Evolutionary conservation across 2,797 vertebrate genomes (phyloP).

Genomic region (Liparis tanakae): DNA sequence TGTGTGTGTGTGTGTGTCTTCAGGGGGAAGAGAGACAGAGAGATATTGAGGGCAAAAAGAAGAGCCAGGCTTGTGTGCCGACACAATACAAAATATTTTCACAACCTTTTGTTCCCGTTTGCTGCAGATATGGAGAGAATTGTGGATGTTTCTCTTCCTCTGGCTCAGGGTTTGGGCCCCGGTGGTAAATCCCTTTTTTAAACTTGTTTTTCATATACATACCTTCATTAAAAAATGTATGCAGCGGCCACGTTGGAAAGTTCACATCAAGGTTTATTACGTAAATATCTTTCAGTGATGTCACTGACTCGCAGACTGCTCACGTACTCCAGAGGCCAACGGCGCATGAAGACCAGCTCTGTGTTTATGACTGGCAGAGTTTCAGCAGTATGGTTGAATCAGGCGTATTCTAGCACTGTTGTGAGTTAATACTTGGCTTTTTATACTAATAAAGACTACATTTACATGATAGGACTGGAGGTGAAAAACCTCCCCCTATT

Average conservation of each 20-base stretch:
- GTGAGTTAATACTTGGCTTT: not conserved
- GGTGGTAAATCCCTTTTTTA: not conserved
- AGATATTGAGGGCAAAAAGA: conserved; percentile 2
- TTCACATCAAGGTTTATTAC: conserved; percentile 18
- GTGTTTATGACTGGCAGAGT: too few species aligned
- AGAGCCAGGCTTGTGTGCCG: not conserved
- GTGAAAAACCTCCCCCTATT: not conserved
- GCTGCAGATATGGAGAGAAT: conserved; percentile 9
- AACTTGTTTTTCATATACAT: not conserved
- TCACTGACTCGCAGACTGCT: not conserved
- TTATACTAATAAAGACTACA: not conserved
- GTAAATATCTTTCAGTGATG: not conserved
- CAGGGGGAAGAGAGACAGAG: not conserved
- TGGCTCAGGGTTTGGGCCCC: not conserved
- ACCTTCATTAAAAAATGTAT: conserved; percentile 23
- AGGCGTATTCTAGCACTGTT: too few species aligned
- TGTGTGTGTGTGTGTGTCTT: conserved; percentile 11
- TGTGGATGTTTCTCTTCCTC: conserved; percentile 2
- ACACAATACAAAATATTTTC: conserved; percentile 7
- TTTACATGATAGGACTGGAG: not conserved
- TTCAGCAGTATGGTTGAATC: too few species aligned
- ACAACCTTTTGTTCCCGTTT: conserved; percentile 6
- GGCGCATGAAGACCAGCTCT: not conserved
- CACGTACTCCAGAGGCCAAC: not conserved
- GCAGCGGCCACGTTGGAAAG: conserved; percentile 5